A percentile compares a stretch with the other conserved stretches of the same genome.
phyloP scores from a whole-genome alignment of 2,113 vertebrate genomes.

The Danionella cerebrum region DNA sequence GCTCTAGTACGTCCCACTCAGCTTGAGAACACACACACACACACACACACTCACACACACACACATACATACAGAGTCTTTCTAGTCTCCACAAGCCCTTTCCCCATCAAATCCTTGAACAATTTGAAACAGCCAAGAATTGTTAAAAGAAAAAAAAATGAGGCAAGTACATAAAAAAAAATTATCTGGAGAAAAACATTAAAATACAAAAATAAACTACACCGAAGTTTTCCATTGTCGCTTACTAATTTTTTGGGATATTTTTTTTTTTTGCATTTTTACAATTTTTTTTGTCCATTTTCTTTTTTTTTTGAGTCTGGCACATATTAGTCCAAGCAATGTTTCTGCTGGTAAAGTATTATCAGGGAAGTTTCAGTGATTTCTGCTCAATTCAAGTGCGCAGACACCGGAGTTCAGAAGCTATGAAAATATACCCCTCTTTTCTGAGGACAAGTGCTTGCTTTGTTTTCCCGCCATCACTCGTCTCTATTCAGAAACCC shows the following conservation, averaged over 20 bases:
- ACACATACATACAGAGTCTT: not conserved
- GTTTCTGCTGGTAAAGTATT: conserved; percentile 53
- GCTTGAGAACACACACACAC: not conserved
- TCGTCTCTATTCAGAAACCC: conserved; percentile 47
- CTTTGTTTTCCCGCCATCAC: conserved; percentile 54
- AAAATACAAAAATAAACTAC: conserved; percentile 77
- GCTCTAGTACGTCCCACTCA: conserved; percentile 39
- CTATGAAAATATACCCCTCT: conserved; percentile 50
- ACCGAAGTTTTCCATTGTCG: conserved; percentile 59
- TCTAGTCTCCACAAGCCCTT: conserved; percentile 3
- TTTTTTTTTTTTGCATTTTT: conserved; percentile 40
- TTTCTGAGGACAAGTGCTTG: conserved; percentile 68
- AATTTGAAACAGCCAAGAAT: conserved; percentile 55
- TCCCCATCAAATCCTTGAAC: conserved; percentile 55
- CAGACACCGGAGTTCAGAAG: conserved; percentile 55
- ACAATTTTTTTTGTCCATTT: conserved; percentile 34
- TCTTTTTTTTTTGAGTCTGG: conserved; percentile 50
- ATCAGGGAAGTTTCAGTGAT: conserved; percentile 40
- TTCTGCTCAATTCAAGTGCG: conserved; percentile 53
- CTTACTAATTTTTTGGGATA: conserved; percentile 64
- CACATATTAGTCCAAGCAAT: conserved; percentile 61
- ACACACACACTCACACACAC: not conserved
- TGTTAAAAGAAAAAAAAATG: not conserved
- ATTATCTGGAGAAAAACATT: conserved; percentile 56
- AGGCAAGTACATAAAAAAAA: conserved; percentile 41